Percentiles rank a stretch among this genome's conserved stretches.
Evolutionary conservation across 2,113 vertebrate genomes (phyloP).

Genomic region (Acinonyx jubatus): DNA sequence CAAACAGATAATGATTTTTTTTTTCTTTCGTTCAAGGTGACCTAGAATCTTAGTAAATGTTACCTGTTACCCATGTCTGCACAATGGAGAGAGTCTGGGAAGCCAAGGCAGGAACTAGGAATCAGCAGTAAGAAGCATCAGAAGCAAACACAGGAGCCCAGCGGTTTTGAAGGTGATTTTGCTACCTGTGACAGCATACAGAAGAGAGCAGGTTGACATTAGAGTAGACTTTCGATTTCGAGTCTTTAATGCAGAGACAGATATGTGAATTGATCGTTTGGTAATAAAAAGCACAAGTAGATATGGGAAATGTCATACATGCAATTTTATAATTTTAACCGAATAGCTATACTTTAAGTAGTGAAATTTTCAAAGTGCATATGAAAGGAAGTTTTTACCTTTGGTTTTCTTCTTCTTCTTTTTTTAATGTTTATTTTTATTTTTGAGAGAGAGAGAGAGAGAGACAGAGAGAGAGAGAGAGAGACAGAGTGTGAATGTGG

Average conservation of each 20-base stretch:
- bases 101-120: background rate
- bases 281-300: background rate
- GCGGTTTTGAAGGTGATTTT: background rate
- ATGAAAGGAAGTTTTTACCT: background rate
- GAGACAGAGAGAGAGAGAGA: too few relatives aligned
- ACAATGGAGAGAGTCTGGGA: background rate
- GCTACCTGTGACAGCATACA: background rate
- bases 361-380: background rate
- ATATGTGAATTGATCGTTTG: background rate
- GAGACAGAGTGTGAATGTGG: too few relatives aligned
- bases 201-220: background rate
- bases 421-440: too few relatives aligned
- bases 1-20: background rate
- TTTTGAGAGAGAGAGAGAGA: too few relatives aligned
- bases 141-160: background rate
- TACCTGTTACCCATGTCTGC: background rate
- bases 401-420: too few relatives aligned
- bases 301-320: background rate
- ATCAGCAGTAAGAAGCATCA: background rate
- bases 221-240: background rate
- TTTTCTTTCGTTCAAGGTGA: background rate
- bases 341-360: background rate
- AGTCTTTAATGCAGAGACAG: background rate
- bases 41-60: background rate
- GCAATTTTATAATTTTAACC: background rate